phyloP scores from a whole-genome alignment of 2,888 invertebrate species.

The Papilio gigon region DNA sequence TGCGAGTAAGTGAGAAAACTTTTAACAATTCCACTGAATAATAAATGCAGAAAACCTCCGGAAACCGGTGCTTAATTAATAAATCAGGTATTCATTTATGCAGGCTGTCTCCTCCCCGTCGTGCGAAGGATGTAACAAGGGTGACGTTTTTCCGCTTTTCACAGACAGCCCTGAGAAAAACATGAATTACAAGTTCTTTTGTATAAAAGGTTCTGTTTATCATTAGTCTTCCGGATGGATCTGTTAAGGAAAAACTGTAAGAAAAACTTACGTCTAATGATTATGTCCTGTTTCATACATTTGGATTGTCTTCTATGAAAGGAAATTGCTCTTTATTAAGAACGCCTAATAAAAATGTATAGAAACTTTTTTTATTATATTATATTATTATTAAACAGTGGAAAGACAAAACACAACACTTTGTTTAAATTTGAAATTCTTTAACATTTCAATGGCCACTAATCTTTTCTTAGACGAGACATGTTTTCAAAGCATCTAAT shows the following conservation, averaged over 20 bases:
- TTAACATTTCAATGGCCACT: not conserved
- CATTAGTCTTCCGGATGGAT: constrained; percentile 25
- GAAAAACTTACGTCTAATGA: not conserved
- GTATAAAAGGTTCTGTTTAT: constrained; percentile 28
- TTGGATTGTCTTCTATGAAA: too few relatives aligned
- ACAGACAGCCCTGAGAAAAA: constrained; percentile 26
- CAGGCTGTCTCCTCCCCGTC: constrained; percentile 55
- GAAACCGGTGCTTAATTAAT: constrained; percentile 64
- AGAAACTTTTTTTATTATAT: not conserved
- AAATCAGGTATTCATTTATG: constrained; percentile 78
- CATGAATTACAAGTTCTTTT: constrained; percentile 32
- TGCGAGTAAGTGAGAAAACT: not conserved
- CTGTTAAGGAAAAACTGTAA: not conserved
- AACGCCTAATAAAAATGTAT: not conserved
- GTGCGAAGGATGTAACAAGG: constrained; percentile 54
- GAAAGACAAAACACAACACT: constrained; percentile 1
- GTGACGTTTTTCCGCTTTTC: constrained; percentile 44
- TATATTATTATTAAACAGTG: not conserved
- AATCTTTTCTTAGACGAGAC: not conserved
- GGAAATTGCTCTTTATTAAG: too few relatives aligned
- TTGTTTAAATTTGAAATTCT: constrained; percentile 11
- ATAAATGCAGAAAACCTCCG: constrained; percentile 19
- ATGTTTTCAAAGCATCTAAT: constrained; percentile 12
- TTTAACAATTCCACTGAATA: constrained; percentile 27
- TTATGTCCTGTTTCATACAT: too few relatives aligned